Base-by-base conservation (phyloP, 1,140 invertebrate genomes). In the Eurytemora carolleeae region DNA sequence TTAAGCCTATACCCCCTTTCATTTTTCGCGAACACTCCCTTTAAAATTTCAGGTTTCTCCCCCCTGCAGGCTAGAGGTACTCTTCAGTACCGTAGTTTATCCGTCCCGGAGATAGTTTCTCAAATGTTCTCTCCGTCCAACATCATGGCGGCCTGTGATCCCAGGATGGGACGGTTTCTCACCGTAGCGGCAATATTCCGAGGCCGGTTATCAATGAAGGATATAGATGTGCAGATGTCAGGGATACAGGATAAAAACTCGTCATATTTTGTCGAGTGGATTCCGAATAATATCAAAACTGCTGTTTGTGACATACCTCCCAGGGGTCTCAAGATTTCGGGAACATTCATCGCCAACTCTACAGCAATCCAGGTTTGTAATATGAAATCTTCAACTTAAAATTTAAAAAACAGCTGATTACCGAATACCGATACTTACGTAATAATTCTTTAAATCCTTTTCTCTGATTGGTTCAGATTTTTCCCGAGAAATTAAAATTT, bases 211-310 rank as follows among this genome's bases (percentile, higher is more conserved):
- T 79, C 78, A 20, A 80, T 79, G 77, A 79, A 78, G 67, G 78
- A 79, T 67, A 74, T 78, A 3, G 74, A 75, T 55, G 72, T 73
- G 63, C 72, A 76, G 65, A 76, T 77, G 74, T 68, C 85, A 59
- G 85, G 84, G 65, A 79, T 87, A 61, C 88, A 92, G 70, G 90
- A 87, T 73, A 93, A 92, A 74, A 92, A 91, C 72, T 86, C 83
- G 71, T 83, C 81, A 67, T 91, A 90, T 68, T 81, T 81, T 64
- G 78, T 81, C 25, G 79, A 81, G 71, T 80, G 78, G 78, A 81
- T 80, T 65, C 78, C 78, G 24, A 80, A 80, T 71, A 80, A 80
- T 66, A 78, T 80, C 7, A 79, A 80, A 65, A 79, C 78, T 12
- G 84, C 85, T 18, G 77, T 77, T 3, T 77, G 76, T 65, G 77